phyloP scores from a whole-genome alignment of 2,797 vertebrate genomes.

The Molossus alvarezi region DNA sequence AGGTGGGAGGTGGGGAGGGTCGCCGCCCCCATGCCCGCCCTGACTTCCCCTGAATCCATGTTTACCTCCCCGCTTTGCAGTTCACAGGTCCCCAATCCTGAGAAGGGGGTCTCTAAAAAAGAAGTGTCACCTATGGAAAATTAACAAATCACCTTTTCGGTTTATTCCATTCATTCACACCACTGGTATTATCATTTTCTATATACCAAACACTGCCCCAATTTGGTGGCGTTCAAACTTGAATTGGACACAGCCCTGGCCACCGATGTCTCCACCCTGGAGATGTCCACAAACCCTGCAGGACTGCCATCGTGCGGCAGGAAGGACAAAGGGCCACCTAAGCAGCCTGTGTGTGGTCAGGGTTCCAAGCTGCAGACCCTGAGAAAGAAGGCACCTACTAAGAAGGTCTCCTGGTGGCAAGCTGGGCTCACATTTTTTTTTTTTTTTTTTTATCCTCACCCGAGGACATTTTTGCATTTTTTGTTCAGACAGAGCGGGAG shows the following conservation, averaged over 20 bases:
- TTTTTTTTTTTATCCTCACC: too few relatives aligned
- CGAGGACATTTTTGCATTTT: too few relatives aligned
- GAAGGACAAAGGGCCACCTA: too few relatives aligned
- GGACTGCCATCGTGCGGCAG: rapidly evolving
- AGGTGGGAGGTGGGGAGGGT: background rate
- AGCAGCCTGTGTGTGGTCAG: too few relatives aligned
- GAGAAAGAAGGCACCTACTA: background rate
- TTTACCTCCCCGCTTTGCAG: rapidly evolving
- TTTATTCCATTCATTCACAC: background rate
- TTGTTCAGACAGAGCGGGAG: too few relatives aligned
- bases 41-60: background rate
- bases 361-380: too few relatives aligned
- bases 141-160: too few relatives aligned
- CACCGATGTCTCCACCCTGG: background rate
- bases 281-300: background rate
- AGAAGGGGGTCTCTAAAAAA: background rate
- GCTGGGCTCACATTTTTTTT: background rate
- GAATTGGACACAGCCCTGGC: too few relatives aligned
- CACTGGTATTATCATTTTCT: background rate
- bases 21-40: rapidly evolving
- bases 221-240: background rate
- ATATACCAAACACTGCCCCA: too few relatives aligned
- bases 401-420: too few relatives aligned
- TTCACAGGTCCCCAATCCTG: background rate
- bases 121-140: background rate